Evolutionary conservation across 2,888 invertebrate species (phyloP), one percentile per base, ranked within the genome.

Genomic region (Pandemis cinnamomeana): DNA sequence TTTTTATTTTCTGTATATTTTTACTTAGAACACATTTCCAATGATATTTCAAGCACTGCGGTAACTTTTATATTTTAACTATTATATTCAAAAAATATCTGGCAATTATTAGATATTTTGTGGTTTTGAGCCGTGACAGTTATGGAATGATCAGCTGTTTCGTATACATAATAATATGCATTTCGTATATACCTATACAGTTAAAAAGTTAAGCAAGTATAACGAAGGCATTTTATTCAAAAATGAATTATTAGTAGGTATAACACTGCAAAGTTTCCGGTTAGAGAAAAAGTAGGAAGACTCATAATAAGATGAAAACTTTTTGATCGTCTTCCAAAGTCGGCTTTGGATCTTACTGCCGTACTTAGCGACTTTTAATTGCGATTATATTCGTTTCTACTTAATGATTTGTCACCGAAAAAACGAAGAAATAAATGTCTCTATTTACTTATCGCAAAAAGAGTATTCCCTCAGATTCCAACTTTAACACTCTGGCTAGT

Each of bases 1-100:
- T 63, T 68, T 68, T 58, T 69, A 58, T 55, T 63, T 7, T 10
- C 44, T 5, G 11, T 27, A 27, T 53, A 46, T 48, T 42, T 55
- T 61, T 61, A 7, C n/a, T 58, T 27, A 11, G 11, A 58, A 27
- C 61, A 61, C n/a, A 42, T 61, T 61, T 61, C 13, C 41, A 42
- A 61, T 61, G 42, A 61, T 13, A 42, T 61, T 61, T 58, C 27
- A 58, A 61, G 61, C 42, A n/a, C 27, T 36, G 7, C n/a, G 11
- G 11, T 8, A 27, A 20, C 6, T 15, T 11, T 11, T 27, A 58
- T 27, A 3, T 27, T 58, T 27, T 58, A n/a, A 11, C 4, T 27
- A 10, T 58, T 11, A 27, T 58, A 5, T 8, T 27, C 3, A 55
- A 2, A 10, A 0, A 10, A 55, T n/a, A 20, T 55, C 7, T 10